Evolutionary conservation across 1,140 invertebrate genomes (phyloP), one percentile per base, ranked within the genome.

Genomic region (Parasteatoda tepidariorum): DNA sequence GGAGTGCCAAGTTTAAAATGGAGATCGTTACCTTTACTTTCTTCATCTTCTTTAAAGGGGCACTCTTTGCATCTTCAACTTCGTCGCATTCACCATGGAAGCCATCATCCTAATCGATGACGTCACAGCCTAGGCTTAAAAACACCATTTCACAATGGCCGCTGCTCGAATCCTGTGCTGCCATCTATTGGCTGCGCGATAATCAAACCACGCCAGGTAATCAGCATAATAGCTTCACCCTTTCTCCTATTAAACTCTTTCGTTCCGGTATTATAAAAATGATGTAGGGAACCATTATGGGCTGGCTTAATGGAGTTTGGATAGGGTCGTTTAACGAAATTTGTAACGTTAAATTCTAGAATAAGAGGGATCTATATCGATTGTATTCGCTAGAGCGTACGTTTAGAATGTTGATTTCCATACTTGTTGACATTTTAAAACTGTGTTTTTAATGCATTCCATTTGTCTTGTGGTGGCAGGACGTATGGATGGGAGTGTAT

Each of bases 181-280:
- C 76, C 76, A 79, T 79, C 76, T 79, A 79, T 79, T 79, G 76
- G 76, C 48, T 79, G 31, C 41, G 33, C 62, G 15, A 28, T 68
- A 79, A 79, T 79, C 76, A 79, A 79, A 79, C 76, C 76, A 79
- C 76, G 76, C 76, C 76, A 79, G 76, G 76, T 79, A 79, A 79
- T 79, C 76, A 79, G 68, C 76, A 79, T 79, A 79, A 79, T 79
- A 61, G 64, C 61, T 33, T n/a, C 54, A n/a, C 71, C 7, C 33
- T 31, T 7, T 9, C n/a, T 11, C 31, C 31, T 79, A 79, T 79
- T 79, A 79, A 79, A 79, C 48, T 38, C 41, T 28, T 76, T 76
- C 38, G 22, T 54, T 54, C 70, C 48, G 15, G 15, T 22, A 3
- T 57, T 59, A 33, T 11, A 22, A 61, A 57, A 15, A 41, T 3